Base-by-base conservation (phyloP, 2,113 vertebrate species). In the Enhydra lutris region DNA sequence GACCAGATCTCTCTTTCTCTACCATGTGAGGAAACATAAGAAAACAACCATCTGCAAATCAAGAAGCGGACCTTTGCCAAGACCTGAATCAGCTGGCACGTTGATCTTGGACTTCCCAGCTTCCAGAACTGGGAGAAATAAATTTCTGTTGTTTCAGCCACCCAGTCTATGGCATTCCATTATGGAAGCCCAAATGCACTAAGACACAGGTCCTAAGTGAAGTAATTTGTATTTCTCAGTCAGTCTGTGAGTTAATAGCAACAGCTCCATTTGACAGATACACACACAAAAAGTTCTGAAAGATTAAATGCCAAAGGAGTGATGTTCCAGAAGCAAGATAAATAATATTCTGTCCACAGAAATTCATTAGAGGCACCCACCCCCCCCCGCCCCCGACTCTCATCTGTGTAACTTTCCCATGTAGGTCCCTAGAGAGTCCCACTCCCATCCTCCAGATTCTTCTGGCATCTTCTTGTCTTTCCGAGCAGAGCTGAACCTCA, bases 61-160 rank as follows among this genome's bases (percentile, higher is more conserved):
- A 52, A 29, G 34, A 69, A 45, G 39, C 23, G 7, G 1, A 2
- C 4, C 9, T 55, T 52, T 1, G 3, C 31, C 11, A 29, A n/a
- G 50, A 26, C 0, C 1, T 7, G 12, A 5, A 14, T 8, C 29
- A 1, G 7, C 50, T 34, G 6, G 7, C 20, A 4, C 1, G 2
- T 63, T 17, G 21, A 61, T 7, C 63, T 42, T 47, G 12, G 23
- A 24, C 3, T 81, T 34, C 0, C 5, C 29, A 47, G 26, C 24
- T 6, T 52, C 26, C 31, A 93, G 24, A 65, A 59, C 7, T 15
- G 7, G 15, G 14, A 57, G 26, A 85, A 61, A 61, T 55, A 26
- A 6, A 42, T 29, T 23, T 82, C 4, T 34, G 13, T 24, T 47
- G 7, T 73, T 82, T 26, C 15, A 10, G 5, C 0, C 18, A 29